Percentiles rank a stretch among this genome's conserved stretches.
phyloP scores from a whole-genome alignment of 2,113 vertebrate genomes.

The Paratilapia polleni region DNA sequence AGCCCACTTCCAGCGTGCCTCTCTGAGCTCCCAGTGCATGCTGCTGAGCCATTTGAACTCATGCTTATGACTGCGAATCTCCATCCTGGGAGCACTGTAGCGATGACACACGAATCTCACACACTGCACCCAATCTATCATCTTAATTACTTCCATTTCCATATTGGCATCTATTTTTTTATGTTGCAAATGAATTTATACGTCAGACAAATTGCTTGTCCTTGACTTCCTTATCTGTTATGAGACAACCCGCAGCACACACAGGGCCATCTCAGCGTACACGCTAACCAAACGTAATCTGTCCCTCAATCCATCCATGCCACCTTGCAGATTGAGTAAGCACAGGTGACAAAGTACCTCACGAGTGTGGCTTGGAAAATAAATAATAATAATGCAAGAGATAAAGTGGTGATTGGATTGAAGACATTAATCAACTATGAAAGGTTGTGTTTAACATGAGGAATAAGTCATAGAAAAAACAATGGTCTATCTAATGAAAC shows the following conservation, averaged over 20 bases:
- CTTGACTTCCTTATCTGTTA: slow-evolving; percentile 67
- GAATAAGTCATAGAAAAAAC: slow-evolving; percentile 19
- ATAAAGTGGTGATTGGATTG: slow-evolving; percentile 50
- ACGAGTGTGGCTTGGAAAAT: slow-evolving; percentile 39
- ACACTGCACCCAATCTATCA: slow-evolving; percentile 78
- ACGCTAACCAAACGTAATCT: slow-evolving; percentile 52
- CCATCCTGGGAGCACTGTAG: slow-evolving; percentile 53
- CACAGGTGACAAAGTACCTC: slow-evolving; percentile 50
- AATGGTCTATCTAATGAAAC: slow-evolving; percentile 15
- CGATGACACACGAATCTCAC: slow-evolving; percentile 62
- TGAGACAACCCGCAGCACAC: slow-evolving; percentile 31
- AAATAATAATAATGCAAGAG: slow-evolving; percentile 58
- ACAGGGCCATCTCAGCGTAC: slow-evolving; percentile 29
- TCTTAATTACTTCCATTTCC: slow-evolving; percentile 81
- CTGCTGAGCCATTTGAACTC: slow-evolving; percentile 58
- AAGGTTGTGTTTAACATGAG: neutral
- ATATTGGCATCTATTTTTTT: slow-evolving; percentile 69
- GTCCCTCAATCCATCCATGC: slow-evolving; percentile 52
- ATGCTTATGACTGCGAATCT: slow-evolving; percentile 38
- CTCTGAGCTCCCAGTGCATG: slow-evolving; percentile 34
- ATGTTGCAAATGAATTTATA: slow-evolving; percentile 79
- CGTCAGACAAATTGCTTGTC: slow-evolving; percentile 75
- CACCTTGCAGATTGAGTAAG: slow-evolving; percentile 52
- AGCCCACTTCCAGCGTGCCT: neutral
- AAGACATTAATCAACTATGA: slow-evolving; percentile 55